Base-by-base conservation (phyloP, 2,888 invertebrate species). In the Chydorus sphaericus region DNA sequence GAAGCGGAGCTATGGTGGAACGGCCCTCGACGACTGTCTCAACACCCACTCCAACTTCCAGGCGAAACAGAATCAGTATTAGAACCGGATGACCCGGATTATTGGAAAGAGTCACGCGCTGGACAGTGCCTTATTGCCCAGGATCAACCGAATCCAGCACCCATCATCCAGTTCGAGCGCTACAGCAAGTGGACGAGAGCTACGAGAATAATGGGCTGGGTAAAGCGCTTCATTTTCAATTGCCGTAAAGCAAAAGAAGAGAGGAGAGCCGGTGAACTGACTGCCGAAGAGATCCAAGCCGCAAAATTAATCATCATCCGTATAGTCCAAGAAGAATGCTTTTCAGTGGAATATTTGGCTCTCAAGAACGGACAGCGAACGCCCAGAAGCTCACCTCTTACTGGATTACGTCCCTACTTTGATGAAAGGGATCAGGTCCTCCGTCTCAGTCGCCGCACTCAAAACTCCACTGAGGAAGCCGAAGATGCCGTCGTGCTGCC, bases 271-370 rank as follows among this genome's bases (percentile, higher is more conserved):
- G 16, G 31, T n/a, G n/a, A n/a, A n/a, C n/a, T n/a, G n/a, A 51
- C 51, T 6, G 51, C 51, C 4, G 18, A n/a, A 16, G 51, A 51
- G 31, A 30, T 51, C 4, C 26, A 26, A n/a, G 18, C 28, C 16
- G 51, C 51, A 16, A 31, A 29, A 18, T 14, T 29, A 31, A 30
- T 16, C n/a, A 30, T 29, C 30, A 14, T 51, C 16, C 14, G 31
- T n/a, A n/a, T 16, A 30, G 51, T 51, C 8, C 51, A 51, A 30
- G 18, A n/a, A 30, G 51, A 51, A n/a, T 26, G 11, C 16, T 51
- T 29, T 30, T n/a, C 7, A 29, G 30, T n/a, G 7, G 51, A 51
- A 30, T 5, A 11, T 7, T n/a, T n/a, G n/a, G 29, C 18, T 7
- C 31, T 51, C 16, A 20, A 20, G 11, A 16, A 16, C 5, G 51